Percentiles rank a stretch among this genome's conserved stretches.
Conservation (phyloP, 2,113 vertebrate species). For the Salvelinus fontinalis region DNA sequence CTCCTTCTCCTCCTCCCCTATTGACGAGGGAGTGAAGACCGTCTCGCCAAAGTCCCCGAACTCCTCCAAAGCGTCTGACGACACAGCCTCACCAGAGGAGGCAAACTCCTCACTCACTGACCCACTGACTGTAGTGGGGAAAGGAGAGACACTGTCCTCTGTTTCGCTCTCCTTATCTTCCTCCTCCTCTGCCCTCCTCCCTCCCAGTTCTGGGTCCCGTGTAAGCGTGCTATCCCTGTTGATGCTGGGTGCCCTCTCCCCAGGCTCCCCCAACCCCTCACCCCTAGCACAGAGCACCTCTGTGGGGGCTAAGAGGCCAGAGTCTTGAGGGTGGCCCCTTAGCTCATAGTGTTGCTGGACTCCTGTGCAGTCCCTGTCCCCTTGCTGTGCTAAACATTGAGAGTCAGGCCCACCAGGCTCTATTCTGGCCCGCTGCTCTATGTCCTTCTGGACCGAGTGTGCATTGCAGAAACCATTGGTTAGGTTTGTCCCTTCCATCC, state of each 20-base stretch:
- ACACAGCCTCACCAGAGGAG: conserved; percentile 57
- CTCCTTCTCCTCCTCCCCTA: conserved; percentile 16
- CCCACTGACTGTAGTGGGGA: conserved; percentile 26
- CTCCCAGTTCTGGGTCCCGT: conserved; percentile 18
- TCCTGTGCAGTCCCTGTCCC: conserved; percentile 26
- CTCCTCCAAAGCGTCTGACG: conserved; percentile 63
- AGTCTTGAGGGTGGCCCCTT: conserved; percentile 50
- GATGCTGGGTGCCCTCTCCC: conserved; percentile 4
- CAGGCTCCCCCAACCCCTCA: background rate
- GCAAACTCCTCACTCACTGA: conserved; percentile 57
- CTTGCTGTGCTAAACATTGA: conserved; percentile 19
- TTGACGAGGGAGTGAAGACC: conserved; percentile 54
- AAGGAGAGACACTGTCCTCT: background rate
- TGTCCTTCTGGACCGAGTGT: background rate
- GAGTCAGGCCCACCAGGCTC: conserved; percentile 55
- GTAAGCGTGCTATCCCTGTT: background rate
- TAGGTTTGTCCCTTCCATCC: conserved; percentile 36
- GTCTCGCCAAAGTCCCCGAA: conserved; percentile 75
- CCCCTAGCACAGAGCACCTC: conserved; percentile 1
- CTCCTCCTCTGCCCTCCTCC: conserved; percentile 26
- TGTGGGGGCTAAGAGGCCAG: conserved; percentile 14
- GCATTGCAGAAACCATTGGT: conserved; percentile 37
- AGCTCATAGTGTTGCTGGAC: conserved; percentile 45
- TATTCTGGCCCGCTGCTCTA: conserved; percentile 29
- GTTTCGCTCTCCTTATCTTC: conserved; percentile 3